These are phyloP conservation scores for Lichenostomus cassidix DNA, from an alignment of 2,113 vertebrate species.

Conservation along the genomic window DNA sequence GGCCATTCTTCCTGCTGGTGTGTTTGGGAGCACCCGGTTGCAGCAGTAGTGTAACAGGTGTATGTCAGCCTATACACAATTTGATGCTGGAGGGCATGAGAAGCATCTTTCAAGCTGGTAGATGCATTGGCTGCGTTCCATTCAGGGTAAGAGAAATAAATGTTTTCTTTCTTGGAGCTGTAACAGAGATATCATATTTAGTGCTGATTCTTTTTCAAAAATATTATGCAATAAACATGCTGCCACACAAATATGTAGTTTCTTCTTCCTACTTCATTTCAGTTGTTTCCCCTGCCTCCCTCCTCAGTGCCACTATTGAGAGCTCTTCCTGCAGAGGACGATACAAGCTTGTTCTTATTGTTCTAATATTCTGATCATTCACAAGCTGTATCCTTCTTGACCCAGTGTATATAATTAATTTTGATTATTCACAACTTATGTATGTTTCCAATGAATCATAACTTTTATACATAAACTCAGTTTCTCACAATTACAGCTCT, in stretches of 20 bases:
- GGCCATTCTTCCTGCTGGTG: not conserved
- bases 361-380: not conserved
- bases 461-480: not conserved
- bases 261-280: not conserved
- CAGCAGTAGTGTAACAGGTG: not conserved
- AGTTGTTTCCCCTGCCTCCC: not conserved
- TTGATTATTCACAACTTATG: not conserved
- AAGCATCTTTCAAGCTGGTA: not conserved
- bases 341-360: not conserved
- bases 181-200: not conserved
- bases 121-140: not conserved
- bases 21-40: rapidly evolving
- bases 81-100: not conserved
- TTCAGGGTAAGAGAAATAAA: not conserved
- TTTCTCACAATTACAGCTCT: not conserved
- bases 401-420: conserved; percentile 6
- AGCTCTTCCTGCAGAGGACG: not conserved
- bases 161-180: not conserved
- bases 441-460: not conserved
- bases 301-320: not conserved
- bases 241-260: not conserved
- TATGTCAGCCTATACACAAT: not conserved
- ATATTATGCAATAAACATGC: not conserved
- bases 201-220: not conserved
- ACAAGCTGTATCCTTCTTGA: conserved; percentile 9